These are phyloP conservation scores for Bovichtus variegatus DNA, from an alignment of 2,797 vertebrate species.

Conservation along the genomic window DNA sequence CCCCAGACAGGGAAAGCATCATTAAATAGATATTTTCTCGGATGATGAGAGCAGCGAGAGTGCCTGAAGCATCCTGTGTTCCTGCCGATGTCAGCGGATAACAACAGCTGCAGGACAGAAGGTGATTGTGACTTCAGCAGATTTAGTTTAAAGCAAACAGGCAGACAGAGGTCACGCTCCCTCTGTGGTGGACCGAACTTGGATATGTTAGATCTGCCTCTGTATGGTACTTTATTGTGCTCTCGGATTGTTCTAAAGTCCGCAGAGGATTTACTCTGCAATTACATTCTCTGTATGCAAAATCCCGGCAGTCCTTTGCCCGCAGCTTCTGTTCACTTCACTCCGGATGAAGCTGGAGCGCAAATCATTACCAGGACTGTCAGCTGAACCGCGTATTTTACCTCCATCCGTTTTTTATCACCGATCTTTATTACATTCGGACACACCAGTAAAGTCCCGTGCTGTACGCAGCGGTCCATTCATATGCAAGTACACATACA, in stretches of 20 bases:
- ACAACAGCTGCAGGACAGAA: slow-evolving; percentile 34
- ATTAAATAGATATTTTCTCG: background rate
- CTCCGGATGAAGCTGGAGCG: slow-evolving; percentile 13
- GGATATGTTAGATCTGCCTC: background rate
- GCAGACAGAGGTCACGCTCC: background rate
- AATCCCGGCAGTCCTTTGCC: slow-evolving; percentile 17
- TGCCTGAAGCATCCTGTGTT: slow-evolving; percentile 8
- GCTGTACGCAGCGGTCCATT: background rate
- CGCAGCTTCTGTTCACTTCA: background rate
- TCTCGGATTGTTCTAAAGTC: slow-evolving; percentile 9
- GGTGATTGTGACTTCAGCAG: background rate
- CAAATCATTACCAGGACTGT: slow-evolving; percentile 37
- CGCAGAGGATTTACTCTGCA: slow-evolving; percentile 32
- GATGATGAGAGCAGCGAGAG: background rate
- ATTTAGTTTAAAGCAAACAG: background rate
- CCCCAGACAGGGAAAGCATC: background rate
- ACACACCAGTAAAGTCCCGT: slow-evolving; percentile 32
- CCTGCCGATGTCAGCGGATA: slow-evolving; percentile 39
- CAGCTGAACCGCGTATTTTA: slow-evolving; percentile 33
- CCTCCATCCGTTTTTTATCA: slow-evolving; percentile 36
- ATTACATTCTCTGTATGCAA: slow-evolving; percentile 40
- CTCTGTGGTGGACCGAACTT: background rate
- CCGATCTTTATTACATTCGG: slow-evolving; percentile 34
- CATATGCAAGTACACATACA: background rate
- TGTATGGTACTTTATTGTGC: background rate